Evolutionary conservation across 2,797 vertebrate genomes (phyloP).

Genomic region (Ctenopoma multispine): DNA sequence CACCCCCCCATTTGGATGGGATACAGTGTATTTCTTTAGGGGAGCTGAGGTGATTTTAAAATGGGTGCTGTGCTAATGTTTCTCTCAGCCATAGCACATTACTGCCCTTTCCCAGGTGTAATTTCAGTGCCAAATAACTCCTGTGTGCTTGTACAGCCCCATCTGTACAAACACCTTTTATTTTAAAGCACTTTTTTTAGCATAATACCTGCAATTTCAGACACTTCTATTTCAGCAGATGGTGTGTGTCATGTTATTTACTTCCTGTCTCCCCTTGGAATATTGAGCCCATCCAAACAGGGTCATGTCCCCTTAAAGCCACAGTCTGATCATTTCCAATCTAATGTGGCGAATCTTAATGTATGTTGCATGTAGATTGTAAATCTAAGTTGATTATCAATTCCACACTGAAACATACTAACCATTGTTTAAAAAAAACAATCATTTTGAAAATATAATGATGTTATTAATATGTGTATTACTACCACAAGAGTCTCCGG

Average conservation of each 20-base stretch:
- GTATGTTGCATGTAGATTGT: not conserved
- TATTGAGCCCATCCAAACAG: conserved; percentile 12
- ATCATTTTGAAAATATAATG: not conserved
- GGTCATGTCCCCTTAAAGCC: not conserved
- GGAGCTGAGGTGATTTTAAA: not conserved
- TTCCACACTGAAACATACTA: not conserved
- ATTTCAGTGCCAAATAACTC: not conserved
- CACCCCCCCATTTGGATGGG: not conserved
- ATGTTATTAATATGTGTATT: not conserved
- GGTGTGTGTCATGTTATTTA: not conserved
- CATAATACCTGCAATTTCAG: not conserved
- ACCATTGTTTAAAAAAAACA: not conserved
- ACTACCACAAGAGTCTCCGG: not conserved
- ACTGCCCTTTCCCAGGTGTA: not conserved
- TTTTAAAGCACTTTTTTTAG: too few relatives aligned
- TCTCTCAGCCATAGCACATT: not conserved
- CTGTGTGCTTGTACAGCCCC: not conserved
- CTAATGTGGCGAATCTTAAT: not conserved
- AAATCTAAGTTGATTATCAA: not conserved
- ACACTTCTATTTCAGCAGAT: not conserved
- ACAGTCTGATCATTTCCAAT: not conserved
- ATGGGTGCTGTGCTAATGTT: not conserved
- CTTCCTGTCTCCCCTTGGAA: not conserved
- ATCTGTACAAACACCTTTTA: not conserved
- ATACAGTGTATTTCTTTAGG: not conserved